phyloP scores from a whole-genome alignment of 2,797 vertebrate species.

The Sternotherus odoratus region DNA sequence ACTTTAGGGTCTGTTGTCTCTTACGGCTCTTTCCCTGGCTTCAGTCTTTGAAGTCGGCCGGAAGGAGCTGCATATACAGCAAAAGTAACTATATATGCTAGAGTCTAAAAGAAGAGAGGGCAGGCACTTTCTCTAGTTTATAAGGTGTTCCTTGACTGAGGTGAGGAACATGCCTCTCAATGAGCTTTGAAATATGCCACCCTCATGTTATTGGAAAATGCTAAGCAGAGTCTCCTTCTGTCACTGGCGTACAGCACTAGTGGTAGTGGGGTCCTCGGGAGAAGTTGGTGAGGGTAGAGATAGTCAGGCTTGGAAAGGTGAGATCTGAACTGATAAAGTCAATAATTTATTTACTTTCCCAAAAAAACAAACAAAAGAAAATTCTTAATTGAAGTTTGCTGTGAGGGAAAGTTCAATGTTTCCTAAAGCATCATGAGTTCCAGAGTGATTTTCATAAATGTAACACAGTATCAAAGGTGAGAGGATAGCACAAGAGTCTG shows the following conservation, averaged over 20 bases:
- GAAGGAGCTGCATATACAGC: background rate
- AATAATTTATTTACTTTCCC: background rate
- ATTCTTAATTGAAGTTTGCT: conserved; percentile 20
- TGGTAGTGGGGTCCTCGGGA: background rate
- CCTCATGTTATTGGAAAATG: background rate
- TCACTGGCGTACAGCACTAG: background rate
- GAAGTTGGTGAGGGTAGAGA: background rate
- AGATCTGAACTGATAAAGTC: background rate
- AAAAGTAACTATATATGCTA: background rate
- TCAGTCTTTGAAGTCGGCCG: conserved; percentile 21
- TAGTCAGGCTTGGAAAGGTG: conserved; percentile 3
- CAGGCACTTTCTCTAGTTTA: conserved; percentile 51
- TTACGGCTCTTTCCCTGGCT: background rate
- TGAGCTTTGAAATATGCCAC: background rate
- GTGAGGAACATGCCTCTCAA: background rate
- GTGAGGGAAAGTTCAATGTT: background rate
- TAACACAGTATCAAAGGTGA: background rate
- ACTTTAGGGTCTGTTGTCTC: too few species aligned
- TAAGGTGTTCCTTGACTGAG: background rate
- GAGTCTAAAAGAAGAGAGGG: conserved; percentile 21
- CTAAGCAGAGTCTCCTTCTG: background rate
- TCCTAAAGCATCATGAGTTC: background rate
- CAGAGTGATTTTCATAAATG: conserved; percentile 21
- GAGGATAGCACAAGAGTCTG: conserved; percentile 4
- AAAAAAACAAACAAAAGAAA: conserved; percentile 17